Evolutionary conservation across 1,140 invertebrate species (phyloP), one percentile per base, ranked within the genome.

Genomic region (Meteorus sp.): DNA sequence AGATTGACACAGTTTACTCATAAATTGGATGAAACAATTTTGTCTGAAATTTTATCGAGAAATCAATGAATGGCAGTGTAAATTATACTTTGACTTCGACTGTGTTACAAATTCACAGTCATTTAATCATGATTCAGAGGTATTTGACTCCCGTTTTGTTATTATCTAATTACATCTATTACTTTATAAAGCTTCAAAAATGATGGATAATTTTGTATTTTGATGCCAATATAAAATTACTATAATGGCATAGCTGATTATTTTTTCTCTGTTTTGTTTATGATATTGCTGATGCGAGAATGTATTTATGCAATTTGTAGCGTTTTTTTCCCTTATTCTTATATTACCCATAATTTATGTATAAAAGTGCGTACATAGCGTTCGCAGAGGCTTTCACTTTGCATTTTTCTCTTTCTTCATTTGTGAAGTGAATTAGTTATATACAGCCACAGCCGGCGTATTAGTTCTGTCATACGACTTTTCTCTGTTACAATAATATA

Each of bases 31-130:
- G 15, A 39, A 5, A 39, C 8, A 11, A 39, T 4, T n/a, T 39
- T 39, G 3, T 15, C 3, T 39, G 8, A 13, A 3, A 68, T 47
- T 39, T 57, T 55, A 55, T 64, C 44, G 44, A 56, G n/a, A 68
- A 65, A 43, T 60, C 59, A 63, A 61, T 61, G 54, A 61, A 64
- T 53, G 58, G 56, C 63, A 58, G 60, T 58, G 33, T 4, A 39
- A 39, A 39, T 39, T 39, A 39, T 39, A 39, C 15, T n/a, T 39
- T 39, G 15, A 8, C 3, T 13, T 39, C 13, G 35, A 39, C 8
- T 13, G 13, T n/a, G 8, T 39, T 15, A 13, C 8, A 39, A n/a
- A 39, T n/a, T n/a, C 4, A n/a, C n/a, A n/a, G 13, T 39, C 13
- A n/a, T 13, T 29, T 9, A 29, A 9, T 13, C 8, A 39, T 39